A percentile compares a stretch with the other conserved stretches of the same genome.
Evolutionary conservation across 2,113 vertebrate species (phyloP).

Genomic region (Pachypanchax playfairii): DNA sequence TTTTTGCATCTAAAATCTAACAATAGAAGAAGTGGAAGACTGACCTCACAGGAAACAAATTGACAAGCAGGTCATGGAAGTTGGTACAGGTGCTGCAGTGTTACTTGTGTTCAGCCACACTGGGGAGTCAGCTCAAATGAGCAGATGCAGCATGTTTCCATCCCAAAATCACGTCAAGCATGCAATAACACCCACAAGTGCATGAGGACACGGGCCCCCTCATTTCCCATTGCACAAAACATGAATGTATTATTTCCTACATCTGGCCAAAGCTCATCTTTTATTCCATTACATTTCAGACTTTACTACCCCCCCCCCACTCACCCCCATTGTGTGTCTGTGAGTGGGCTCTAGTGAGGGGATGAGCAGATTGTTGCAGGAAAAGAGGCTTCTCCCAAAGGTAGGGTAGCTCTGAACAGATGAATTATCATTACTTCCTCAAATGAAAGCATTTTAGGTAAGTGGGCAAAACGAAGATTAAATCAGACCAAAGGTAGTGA

Average conservation of each 20-base stretch:
- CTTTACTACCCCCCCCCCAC: conserved; percentile 17
- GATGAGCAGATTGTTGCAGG: conserved; percentile 39
- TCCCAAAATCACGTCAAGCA: conserved; percentile 17
- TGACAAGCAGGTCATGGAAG: conserved; percentile 61
- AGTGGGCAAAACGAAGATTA: conserved; percentile 11
- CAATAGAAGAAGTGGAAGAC: conserved; percentile 50
- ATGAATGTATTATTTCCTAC: conserved; percentile 51
- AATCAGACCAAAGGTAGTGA: conserved; percentile 3
- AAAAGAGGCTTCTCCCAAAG: conserved; percentile 46
- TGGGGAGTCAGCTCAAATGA: conserved; percentile 46
- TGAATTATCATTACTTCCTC: conserved; percentile 52
- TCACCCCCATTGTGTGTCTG: conserved; percentile 22
- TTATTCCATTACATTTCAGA: conserved; percentile 71
- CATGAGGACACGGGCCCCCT: conserved; percentile 2
- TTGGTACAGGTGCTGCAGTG: conserved; percentile 45
- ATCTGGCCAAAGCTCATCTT: conserved; percentile 68
- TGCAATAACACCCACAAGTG: conserved; percentile 4
- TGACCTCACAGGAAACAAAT: conserved; percentile 51
- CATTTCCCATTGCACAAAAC: conserved; percentile 29
- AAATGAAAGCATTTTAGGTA: conserved; percentile 48
- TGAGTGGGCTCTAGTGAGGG: conserved; percentile 33
- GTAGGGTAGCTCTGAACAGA: conserved; percentile 39
- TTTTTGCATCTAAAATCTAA: conserved; percentile 49
- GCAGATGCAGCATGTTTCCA: conserved; percentile 27
- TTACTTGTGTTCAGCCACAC: conserved; percentile 37